phyloP scores from a whole-genome alignment of 2,888 invertebrate species.

The Epirrhoe tristata region DNA sequence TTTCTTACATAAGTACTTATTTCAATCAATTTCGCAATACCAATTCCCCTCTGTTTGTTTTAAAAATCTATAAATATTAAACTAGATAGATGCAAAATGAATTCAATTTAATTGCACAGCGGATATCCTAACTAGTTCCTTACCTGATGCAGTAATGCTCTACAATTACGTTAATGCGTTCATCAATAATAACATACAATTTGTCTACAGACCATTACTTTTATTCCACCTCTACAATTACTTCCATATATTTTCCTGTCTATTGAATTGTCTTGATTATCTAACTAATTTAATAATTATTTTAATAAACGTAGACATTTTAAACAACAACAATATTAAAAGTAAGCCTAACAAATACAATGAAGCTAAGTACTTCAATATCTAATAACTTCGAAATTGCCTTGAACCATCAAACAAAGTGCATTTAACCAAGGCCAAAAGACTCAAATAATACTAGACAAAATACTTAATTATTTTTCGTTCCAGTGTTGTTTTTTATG shows the following conservation, averaged over 20 bases:
- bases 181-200: constrained; percentile 32
- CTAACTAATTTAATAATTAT: neutral
- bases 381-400: no score
- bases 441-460: neutral
- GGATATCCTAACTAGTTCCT: constrained; percentile 43
- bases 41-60: neutral
- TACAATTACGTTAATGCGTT: constrained; percentile 26
- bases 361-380: no score
- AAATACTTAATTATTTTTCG: neutral
- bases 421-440: neutral
- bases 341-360: neutral
- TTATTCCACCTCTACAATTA: constrained; percentile 31
- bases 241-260: constrained; percentile 14
- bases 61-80: neutral
- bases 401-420: no score
- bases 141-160: constrained; percentile 31
- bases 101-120: constrained; percentile 11
- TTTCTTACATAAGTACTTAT: constrained; percentile 15
- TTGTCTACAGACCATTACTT: constrained; percentile 37
- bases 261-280: constrained; percentile 11
- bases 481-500: neutral
- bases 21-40: neutral
- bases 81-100: neutral
- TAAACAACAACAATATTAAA: neutral
- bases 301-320: neutral